Evolutionary conservation across 2,113 vertebrate genomes (phyloP), one percentile per base, ranked within the genome.

Genomic region (Ctenomys sociabilis): DNA sequence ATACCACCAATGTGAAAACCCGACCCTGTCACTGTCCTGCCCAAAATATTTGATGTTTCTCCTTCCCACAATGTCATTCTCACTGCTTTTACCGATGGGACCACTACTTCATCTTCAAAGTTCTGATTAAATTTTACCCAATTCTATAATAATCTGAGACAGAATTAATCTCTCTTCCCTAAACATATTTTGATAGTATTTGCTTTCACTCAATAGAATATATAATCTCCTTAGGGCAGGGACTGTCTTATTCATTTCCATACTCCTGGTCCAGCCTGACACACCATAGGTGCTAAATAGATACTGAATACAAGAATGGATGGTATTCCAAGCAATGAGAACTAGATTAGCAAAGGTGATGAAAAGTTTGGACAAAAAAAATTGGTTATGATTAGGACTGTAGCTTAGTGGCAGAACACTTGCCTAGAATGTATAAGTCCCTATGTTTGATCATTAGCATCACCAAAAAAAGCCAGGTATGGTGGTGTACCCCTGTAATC

Each of bases 211-310:
- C 52, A 54, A 22, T 75, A 70, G 73, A 54, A 12, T 26, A 43
- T 45, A 43, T 40, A 19, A 95, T 14, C 37, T 83, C 45, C 80
- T 84, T 19, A 37, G 37, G 63, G 26, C 35, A 89, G 68, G 35
- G 30, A 80, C 3, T 66, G 22, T 85, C 70, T 86, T 90, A 52
- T 40, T 95, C 35, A 72, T 90, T 64, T 94, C 54, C 19, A 9
- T 57, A 30, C 2, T 10, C 45, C 37, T 59, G 49, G 68, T 9
- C 59, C 7, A 49, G 88, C 37, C 37, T 80, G 78, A 70, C 49
- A 83, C 63, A 73, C 28, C 4, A n/a, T 54, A 54, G 64, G 66
- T 92, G 63, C 64, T 95, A 92, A 94, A 75, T 93, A 92, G 90
- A 81, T 43, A 90, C 63, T 54, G 78, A 57, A 61, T 72, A 21